Conservation (phyloP, 2,888 invertebrate genomes). For the Drosophila setosimentum region DNA sequence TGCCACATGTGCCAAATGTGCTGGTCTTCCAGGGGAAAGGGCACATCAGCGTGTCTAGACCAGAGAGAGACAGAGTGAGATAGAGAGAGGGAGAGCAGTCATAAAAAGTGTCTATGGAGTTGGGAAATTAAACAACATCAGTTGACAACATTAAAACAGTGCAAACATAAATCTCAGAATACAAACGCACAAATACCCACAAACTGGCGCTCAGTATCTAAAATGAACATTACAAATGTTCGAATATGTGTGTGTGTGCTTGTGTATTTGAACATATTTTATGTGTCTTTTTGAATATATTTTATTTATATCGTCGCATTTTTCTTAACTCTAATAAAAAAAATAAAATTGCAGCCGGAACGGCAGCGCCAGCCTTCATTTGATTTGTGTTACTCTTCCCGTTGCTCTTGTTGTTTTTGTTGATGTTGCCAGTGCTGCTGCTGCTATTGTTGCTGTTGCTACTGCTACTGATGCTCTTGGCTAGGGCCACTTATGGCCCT, state of each 20-base stretch:
- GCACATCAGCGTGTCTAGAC: constrained; percentile 17
- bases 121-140: constrained; percentile 61
- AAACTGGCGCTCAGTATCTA: constrained; percentile 38
- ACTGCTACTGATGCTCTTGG: constrained; percentile 42
- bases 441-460: constrained; percentile 5
- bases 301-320: constrained; percentile 75
- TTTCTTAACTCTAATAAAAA: constrained; percentile 66
- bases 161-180: constrained; percentile 53
- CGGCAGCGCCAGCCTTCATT: constrained; percentile 65
- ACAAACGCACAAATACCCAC: constrained; percentile 15
- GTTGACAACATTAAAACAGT: constrained; percentile 62
- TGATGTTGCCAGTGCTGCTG: constrained; percentile 18
- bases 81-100: neutral
- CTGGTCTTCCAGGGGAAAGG: neutral
- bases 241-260: constrained; percentile 5
- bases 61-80: neutral
- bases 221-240: constrained; percentile 1
- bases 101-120: constrained; percentile 45
- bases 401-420: constrained; percentile 36
- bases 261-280: constrained; percentile 61
- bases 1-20: constrained; percentile 23
- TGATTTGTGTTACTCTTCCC: constrained; percentile 70
- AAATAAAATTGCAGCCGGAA: constrained; percentile 53
- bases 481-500: constrained; percentile 72
- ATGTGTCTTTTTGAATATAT: constrained; percentile 69